Percentiles rank a stretch among this genome's conserved stretches.
Conservation (phyloP, 2,888 invertebrate species). For the Dicranocentrus wangi region DNA sequence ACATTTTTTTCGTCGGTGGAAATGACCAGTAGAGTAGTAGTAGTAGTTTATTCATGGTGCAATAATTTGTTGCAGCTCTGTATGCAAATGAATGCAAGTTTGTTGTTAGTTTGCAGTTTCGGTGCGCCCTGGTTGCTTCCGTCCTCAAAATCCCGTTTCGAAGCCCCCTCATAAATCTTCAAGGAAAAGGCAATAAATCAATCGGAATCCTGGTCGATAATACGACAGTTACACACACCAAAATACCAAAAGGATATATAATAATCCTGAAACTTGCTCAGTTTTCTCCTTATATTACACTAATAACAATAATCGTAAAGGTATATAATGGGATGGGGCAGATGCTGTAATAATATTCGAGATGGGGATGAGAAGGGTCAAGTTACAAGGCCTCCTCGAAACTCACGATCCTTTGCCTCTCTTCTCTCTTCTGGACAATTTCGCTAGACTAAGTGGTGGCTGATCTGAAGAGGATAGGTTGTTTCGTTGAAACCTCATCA, state of each 20-base stretch:
- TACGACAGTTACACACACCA: conserved; percentile 62
- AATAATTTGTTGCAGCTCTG: too few relatives aligned
- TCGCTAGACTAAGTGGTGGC: conserved; percentile 45
- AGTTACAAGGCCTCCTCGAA: conserved; percentile 60
- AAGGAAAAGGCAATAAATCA: conserved; percentile 71
- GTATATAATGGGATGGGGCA: conserved; percentile 1
- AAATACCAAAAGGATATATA: conserved; percentile 27
- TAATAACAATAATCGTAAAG: conserved; percentile 50
- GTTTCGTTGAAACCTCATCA: too few relatives aligned
- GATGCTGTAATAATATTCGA: conserved; percentile 37
- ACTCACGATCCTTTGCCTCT: background rate
- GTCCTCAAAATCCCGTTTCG: too few relatives aligned
- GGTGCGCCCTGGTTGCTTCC: too few relatives aligned
- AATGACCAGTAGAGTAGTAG: too few relatives aligned
- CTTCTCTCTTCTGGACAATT: conserved; percentile 39
- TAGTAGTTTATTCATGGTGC: too few relatives aligned
- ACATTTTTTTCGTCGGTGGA: too few relatives aligned
- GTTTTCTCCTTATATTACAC: conserved; percentile 1
- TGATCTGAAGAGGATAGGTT: conserved; percentile 33
- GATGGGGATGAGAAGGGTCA: conserved; percentile 53
- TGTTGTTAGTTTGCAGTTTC: too few relatives aligned
- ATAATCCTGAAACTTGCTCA: background rate
- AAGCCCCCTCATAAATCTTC: conserved; percentile 72
- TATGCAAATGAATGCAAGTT: too few relatives aligned
- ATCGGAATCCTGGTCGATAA: conserved; percentile 62